Percentiles rank a stretch among this genome's conserved stretches.
phyloP scores from a whole-genome alignment of 2,113 vertebrate species.

The Pseudonaja textilis region DNA sequence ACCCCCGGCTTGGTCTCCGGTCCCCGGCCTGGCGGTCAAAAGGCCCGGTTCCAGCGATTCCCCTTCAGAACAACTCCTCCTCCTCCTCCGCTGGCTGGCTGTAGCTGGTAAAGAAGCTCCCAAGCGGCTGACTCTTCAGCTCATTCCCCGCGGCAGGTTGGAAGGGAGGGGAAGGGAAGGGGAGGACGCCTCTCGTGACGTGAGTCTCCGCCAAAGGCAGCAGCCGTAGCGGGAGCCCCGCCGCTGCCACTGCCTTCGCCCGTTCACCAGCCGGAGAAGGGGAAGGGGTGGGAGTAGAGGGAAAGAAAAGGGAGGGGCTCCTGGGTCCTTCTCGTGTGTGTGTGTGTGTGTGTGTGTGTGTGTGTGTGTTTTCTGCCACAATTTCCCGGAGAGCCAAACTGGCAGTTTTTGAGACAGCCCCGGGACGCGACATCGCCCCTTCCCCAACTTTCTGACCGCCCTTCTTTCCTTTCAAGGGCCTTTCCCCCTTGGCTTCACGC shows the following conservation, averaged over 20 bases:
- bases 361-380: neutral
- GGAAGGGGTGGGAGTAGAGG: neutral
- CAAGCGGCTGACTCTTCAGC: constrained; percentile 37
- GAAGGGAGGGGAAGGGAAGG: constrained; percentile 44
- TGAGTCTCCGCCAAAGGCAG: constrained; percentile 50
- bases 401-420: neutral
- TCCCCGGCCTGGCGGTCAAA: neutral
- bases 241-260: constrained; percentile 31
- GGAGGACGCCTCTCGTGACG: constrained; percentile 60
- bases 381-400: neutral
- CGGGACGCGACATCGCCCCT: neutral
- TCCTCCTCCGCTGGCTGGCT: neutral
- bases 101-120: constrained; percentile 15
- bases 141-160: constrained; percentile 42
- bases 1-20: neutral
- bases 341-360: too few relatives aligned
- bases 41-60: neutral
- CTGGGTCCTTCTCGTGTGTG: neutral
- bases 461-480: neutral
- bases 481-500: neutral
- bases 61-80: neutral
- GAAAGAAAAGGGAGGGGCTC: neutral
- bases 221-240: constrained; percentile 50
- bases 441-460: neutral
- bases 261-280: constrained; percentile 20